Evolutionary conservation across 2,113 vertebrate genomes (phyloP).

Genomic region (Colossoma macropomum): DNA sequence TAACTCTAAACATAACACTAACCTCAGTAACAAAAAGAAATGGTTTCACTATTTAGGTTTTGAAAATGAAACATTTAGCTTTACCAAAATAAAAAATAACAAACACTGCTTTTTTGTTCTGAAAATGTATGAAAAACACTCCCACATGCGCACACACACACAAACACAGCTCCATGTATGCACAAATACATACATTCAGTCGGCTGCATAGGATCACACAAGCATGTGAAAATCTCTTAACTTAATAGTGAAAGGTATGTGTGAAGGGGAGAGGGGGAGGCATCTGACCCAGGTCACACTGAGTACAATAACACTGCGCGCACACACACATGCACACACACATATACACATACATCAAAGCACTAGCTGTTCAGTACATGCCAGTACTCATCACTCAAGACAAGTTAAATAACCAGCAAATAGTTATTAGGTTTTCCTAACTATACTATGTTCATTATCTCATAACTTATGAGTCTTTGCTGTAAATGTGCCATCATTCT

Average conservation of each 20-base stretch:
- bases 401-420: no score
- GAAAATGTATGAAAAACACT: no score
- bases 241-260: neutral
- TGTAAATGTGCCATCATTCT: neutral
- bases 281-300: neutral
- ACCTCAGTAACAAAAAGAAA: no score
- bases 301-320: neutral
- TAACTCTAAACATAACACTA: no score
- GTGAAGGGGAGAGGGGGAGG: neutral
- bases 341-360: neutral
- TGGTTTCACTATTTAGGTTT: no score
- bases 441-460: neutral
- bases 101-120: no score
- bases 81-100: no score
- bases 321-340: neutral
- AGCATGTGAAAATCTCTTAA: neutral
- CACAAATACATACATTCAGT: neutral
- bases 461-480: neutral
- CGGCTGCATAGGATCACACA: neutral
- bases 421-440: no score
- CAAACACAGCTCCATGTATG: no score
- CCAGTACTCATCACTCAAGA: neutral
- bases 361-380: neutral
- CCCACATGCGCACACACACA: no score
- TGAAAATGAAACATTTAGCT: no score